Base-by-base conservation (phyloP, 2,888 invertebrate species). In the Coenonympha glycerion region DNA sequence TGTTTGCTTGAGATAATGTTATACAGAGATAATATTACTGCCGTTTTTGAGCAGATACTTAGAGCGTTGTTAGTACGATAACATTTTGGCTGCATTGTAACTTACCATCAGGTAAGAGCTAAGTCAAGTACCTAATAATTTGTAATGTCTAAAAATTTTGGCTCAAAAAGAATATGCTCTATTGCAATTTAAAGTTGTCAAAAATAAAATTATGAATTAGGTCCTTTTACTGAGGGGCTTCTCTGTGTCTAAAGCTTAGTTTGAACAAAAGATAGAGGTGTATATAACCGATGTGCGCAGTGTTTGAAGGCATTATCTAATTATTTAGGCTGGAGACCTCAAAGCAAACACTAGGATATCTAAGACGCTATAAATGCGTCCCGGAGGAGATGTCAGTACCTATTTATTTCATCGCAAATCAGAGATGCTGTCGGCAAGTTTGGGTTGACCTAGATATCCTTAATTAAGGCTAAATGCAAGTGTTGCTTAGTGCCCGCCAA, bases 361-460 rank as follows among this genome's bases (percentile, higher is more conserved):
- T 39, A 16, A 39, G 39, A 39, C 24, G 22, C 39, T 24, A 39
- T 24, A 39, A 39, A 39, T 39, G 22, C 24, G 24, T 22, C 24
- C 37, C 39, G 4, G 2, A 9, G 22, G 39, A 9, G 22, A 9
- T 13, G 24, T 22, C 15, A 9, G 16, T 11, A 39, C 24, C 22
- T 39, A 4, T 24, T 24, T 13, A 39, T 39, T 24, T 24, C 13
- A 24, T 22, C 39, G 2, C 39, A 15, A 22, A 22, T 39, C 39
- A 15, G 13, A 21, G 19, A 30, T 3, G 15, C 22, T 22, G 22
- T 9, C 22, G 22, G 8, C 24, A 36, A 6, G 19, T n/a, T 9
- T 24, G 39, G 19, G 4, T 9, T 39, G 39, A 24, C 22, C 39
- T 39, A 39, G 13, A 19, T 36, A n/a, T 19, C n/a, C 36, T 36